phyloP scores from a whole-genome alignment of 2,113 vertebrate genomes.

The Actenoides hombroni region DNA sequence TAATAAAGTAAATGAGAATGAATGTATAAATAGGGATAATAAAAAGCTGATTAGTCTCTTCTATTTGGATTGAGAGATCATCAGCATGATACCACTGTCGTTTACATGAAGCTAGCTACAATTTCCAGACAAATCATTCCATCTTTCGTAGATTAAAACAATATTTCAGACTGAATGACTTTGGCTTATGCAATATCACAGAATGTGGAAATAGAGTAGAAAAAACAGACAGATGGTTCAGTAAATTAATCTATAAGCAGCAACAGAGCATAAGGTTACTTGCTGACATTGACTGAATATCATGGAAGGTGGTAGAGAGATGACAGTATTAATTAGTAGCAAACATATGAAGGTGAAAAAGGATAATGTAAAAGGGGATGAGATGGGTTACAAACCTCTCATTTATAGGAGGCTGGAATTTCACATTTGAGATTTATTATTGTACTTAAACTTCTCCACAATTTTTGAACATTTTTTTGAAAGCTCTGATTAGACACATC shows the following conservation, averaged over 20 bases:
- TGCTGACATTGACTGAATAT: conserved; percentile 58
- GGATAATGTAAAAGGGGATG: not conserved
- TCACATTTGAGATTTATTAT: not conserved
- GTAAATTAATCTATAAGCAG: conserved; percentile 69
- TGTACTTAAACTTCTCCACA: not conserved
- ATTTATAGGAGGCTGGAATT: not conserved
- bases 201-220: conserved; percentile 20
- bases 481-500: not conserved
- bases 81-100: not conserved
- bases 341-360: conserved; percentile 48
- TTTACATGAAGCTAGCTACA: conserved; percentile 28
- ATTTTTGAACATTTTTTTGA: not conserved
- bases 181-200: conserved; percentile 23
- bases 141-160: conserved; percentile 63
- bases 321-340: conserved; percentile 37
- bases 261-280: conserved; percentile 53
- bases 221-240: conserved; percentile 69
- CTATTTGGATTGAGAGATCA: not conserved
- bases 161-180: conserved; percentile 49
- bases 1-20: conserved; percentile 31
- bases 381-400: not conserved
- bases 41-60: conserved; percentile 45
- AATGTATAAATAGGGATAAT: conserved; percentile 57
- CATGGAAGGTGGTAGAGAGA: not conserved
- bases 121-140: conserved; percentile 55